Evolutionary conservation across 2,113 vertebrate species (phyloP).

Genomic region (Spea bombifrons): DNA sequence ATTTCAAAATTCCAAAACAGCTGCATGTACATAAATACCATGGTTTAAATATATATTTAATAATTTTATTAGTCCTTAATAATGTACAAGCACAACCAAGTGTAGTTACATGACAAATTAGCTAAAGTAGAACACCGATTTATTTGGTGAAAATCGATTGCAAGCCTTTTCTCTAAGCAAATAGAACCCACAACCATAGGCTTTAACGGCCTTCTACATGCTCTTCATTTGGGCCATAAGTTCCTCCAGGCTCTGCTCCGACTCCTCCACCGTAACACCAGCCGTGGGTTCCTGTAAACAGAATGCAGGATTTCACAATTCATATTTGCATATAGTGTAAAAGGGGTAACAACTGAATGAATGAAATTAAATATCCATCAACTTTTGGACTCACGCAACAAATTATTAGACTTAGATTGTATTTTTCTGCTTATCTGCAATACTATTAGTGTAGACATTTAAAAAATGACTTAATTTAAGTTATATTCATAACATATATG

Average conservation of each 20-base stretch:
- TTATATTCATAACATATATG: too few relatives aligned
- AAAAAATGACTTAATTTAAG: too few relatives aligned
- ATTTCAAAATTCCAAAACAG: too few relatives aligned
- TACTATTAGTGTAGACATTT: too few relatives aligned
- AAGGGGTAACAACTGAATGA: too few relatives aligned
- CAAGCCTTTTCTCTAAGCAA: not conserved
- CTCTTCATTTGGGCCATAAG: slow-evolving; percentile 93
- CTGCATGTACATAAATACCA: too few relatives aligned
- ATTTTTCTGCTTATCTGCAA: too few relatives aligned
- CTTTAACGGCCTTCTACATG: slow-evolving; percentile 63
- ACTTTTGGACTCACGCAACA: too few relatives aligned
- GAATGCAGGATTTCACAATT: not conserved
- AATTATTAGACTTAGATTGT: too few relatives aligned
- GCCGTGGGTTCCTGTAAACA: slow-evolving; percentile 53
- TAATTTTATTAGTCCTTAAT: not conserved
- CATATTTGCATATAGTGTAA: too few relatives aligned
- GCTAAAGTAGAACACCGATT: not conserved
- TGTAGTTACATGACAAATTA: not conserved
- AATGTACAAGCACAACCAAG: not conserved
- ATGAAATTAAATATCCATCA: too few relatives aligned
- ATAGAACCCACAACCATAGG: not conserved
- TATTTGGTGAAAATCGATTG: not conserved
- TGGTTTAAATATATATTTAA: not conserved
- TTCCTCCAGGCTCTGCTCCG: slow-evolving; percentile 88
- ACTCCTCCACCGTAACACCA: slow-evolving; percentile 72